These are phyloP conservation scores for Orchestes rusci DNA, from an alignment of 2,888 invertebrate species.

Conservation along the genomic window DNA sequence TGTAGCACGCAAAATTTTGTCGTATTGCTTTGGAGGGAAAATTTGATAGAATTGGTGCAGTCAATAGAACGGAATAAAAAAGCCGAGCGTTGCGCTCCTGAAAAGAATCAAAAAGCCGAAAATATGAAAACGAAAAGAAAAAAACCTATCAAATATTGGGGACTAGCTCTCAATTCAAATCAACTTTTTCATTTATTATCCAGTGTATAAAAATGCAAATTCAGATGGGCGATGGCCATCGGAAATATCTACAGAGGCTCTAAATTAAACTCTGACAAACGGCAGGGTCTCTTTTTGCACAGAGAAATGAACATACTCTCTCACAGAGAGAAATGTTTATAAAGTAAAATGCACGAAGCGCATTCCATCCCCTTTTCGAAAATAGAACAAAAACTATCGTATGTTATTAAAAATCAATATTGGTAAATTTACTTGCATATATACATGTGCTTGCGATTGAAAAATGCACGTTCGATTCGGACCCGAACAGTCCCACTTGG, in stretches of 20 bases:
- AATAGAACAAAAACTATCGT: conserved; percentile 11
- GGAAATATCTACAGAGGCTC: conserved; percentile 16
- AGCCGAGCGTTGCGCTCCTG: too few relatives aligned
- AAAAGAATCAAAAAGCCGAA: too few relatives aligned
- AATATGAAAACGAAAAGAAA: background rate
- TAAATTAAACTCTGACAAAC: conserved; percentile 18
- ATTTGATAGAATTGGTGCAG: too few relatives aligned
- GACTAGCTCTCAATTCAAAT: background rate
- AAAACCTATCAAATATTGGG: background rate
- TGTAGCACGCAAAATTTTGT: too few relatives aligned
- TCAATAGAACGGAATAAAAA: too few relatives aligned
- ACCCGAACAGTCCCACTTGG: conserved; percentile 4
- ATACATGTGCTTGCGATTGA: conserved; percentile 13
- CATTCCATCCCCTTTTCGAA: conserved; percentile 2
- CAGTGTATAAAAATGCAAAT: conserved; percentile 14
- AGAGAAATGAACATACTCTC: conserved; percentile 13
- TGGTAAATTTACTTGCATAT: conserved; percentile 23
- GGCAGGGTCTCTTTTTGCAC: conserved; percentile 15
- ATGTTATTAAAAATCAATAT: conserved; percentile 25
- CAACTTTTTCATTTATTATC: background rate
- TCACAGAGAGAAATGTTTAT: conserved; percentile 16
- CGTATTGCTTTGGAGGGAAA: too few relatives aligned
- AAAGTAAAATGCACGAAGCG: conserved; percentile 20
- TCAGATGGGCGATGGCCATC: conserved; percentile 12
- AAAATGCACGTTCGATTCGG: conserved; percentile 13